Evolutionary conservation across 37 sponge, comb jelly and placozoan species (phyloP).

Genomic region (Petrosia ficiformis): DNA sequence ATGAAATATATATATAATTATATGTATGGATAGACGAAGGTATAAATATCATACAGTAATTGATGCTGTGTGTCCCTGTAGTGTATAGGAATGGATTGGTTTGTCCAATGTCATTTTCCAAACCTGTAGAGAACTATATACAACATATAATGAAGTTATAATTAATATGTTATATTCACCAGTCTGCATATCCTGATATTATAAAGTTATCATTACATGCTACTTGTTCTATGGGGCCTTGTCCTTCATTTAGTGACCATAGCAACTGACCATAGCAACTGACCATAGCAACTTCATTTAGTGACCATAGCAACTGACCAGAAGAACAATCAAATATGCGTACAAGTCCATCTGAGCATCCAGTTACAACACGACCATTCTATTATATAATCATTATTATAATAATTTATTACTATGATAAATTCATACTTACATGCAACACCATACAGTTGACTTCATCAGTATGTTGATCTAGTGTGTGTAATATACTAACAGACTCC

Average conservation of each 20-base stretch:
- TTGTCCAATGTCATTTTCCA: neutral
- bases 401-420: neutral
- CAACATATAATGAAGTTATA: neutral
- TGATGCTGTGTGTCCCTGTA: conserved; percentile 55
- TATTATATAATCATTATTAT: neutral
- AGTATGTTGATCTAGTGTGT: conserved; percentile 62
- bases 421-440: conserved; percentile 49
- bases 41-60: conserved; percentile 11
- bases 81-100: neutral
- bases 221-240: neutral
- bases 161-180: neutral
- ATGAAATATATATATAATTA: conserved; percentile 12
- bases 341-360: conserved; percentile 72
- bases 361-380: conserved; percentile 65
- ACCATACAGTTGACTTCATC: conserved; percentile 69
- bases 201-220: neutral
- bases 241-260: no score
- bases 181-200: neutral
- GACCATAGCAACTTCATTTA: no score
- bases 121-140: neutral
- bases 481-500: conserved; percentile 30
- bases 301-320: conserved; percentile 38
- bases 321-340: conserved; percentile 50
- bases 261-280: no score
- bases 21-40: neutral